Evolutionary conservation across 2,888 invertebrate genomes (phyloP).

Genomic region (Nowickia ferox): DNA sequence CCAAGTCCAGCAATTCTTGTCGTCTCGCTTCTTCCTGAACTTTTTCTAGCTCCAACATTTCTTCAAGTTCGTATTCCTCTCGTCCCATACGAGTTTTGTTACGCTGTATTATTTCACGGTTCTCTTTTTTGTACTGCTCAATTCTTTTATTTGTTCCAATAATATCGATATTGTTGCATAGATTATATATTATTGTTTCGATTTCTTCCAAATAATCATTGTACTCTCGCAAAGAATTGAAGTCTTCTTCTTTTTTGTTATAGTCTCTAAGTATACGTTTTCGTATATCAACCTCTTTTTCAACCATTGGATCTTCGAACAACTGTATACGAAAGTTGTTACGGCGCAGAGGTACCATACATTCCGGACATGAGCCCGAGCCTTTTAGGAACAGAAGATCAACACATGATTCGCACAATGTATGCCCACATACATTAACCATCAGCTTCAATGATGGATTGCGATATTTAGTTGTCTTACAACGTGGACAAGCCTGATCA

Average conservation of each 20-base stretch:
- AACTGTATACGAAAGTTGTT: conserved; percentile 96
- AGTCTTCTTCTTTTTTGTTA: conserved; percentile 98
- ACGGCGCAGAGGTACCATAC: conserved; percentile 93
- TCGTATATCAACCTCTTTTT: conserved; percentile 98
- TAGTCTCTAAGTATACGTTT: conserved; percentile 94
- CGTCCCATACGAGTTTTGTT: conserved; percentile 90
- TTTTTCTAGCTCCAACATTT: conserved; percentile 91
- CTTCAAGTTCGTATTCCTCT: conserved; percentile 94
- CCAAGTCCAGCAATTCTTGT: conserved; percentile 87
- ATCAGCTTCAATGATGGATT: conserved; percentile 98
- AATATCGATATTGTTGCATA: conserved; percentile 94
- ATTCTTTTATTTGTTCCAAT: conserved; percentile 94
- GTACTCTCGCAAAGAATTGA: conserved; percentile 90
- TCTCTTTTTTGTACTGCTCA: conserved; percentile 95
- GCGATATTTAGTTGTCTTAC: conserved; percentile 98
- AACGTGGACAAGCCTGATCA: conserved; percentile 89
- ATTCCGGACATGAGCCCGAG: conserved; percentile 97
- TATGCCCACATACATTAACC: conserved; percentile 99
- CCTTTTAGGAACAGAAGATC: conserved; percentile 98
- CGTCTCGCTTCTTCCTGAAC: conserved; percentile 89
- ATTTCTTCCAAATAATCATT: conserved; percentile 98
- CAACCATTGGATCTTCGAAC: conserved; percentile 97
- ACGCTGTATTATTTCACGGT: conserved; percentile 92
- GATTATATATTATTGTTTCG: conserved; percentile 95
- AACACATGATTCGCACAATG: conserved; percentile 98